Evolutionary conservation across 1,140 invertebrate species (phyloP), one percentile per base, ranked within the genome.

Genomic region (Tyrophagus putrescentiae): DNA sequence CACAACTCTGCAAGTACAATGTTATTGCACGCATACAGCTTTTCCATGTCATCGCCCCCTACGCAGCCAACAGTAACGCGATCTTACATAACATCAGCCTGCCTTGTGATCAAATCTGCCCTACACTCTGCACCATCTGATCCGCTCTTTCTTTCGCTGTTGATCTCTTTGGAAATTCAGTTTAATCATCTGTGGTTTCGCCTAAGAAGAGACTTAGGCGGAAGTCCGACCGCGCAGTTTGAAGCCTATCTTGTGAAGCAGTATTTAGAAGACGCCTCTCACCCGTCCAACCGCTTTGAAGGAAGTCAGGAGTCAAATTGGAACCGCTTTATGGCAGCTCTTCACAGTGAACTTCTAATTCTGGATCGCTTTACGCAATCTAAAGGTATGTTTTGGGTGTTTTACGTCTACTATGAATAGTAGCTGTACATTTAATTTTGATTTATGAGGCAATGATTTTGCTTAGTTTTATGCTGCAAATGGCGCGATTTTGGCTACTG

Each of bases 291-390:
- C n/a, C n/a, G n/a, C n/a, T n/a, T n/a, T 48, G 45, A 21, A 18
- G 7, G 31, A 48, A 48, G 21, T 25, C 50, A 53, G 11, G 7
- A 53, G 5, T 4, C 50, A 53, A 48, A 11, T 4, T 53, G 23
- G 13, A 54, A 31, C 13, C 16, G n/a, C 1, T 54, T 54, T 13
- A 54, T 54, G 52, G 52, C 52, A 3, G 13, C 52, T 34, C 13
- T 54, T 13, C 52, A 54, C 27, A 34, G 31, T 3, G 52, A 54
- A 33, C 39, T 54, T 13, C 27, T 54, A 1, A 54, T 54, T 31
- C 21, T 54, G 27, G 52, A 54, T 54, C 13, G 25, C n/a, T 31
- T 16, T 52, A 21, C n/a, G n/a, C n/a, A n/a, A n/a, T n/a, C n/a
- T n/a, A n/a, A n/a, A n/a, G n/a, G n/a, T n/a, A n/a, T n/a, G n/a